A percentile compares a stretch with the other conserved stretches of the same genome.
Evolutionary conservation across 2,113 vertebrate species (phyloP).

Genomic region (Diglossa brunneiventris): DNA sequence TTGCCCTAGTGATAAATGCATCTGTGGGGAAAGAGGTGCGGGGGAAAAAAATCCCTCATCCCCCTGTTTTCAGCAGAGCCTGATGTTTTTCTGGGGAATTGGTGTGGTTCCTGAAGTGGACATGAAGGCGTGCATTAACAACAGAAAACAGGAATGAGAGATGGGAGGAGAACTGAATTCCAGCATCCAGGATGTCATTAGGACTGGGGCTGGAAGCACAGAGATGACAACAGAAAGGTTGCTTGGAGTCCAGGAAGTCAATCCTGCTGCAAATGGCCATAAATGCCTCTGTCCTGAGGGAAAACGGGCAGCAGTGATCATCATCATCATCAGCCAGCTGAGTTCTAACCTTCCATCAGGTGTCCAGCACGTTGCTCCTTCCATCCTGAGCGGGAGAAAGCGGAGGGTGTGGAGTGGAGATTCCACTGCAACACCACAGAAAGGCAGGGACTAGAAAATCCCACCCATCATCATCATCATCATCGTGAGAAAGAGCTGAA

Average conservation of each 20-base stretch:
- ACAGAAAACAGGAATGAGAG: background rate
- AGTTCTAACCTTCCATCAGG: background rate
- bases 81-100: background rate
- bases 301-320: background rate
- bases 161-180: background rate
- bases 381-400: background rate
- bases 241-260: background rate
- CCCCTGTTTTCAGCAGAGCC: background rate
- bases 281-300: background rate
- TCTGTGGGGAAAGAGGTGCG: background rate
- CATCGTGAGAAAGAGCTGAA: background rate
- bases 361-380: background rate
- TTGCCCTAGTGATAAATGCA: conserved; percentile 46
- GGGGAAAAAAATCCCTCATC: background rate
- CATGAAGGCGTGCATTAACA: background rate
- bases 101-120: background rate
- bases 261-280: background rate
- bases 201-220: background rate
- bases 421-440: background rate
- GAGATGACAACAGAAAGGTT: background rate
- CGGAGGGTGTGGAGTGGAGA: background rate
- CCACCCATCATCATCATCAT: background rate
- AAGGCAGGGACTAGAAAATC: background rate
- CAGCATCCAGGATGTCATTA: background rate
- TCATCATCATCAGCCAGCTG: background rate